Base-by-base conservation (phyloP, 2,888 invertebrate genomes). In the Tanaodytes sp. region DNA sequence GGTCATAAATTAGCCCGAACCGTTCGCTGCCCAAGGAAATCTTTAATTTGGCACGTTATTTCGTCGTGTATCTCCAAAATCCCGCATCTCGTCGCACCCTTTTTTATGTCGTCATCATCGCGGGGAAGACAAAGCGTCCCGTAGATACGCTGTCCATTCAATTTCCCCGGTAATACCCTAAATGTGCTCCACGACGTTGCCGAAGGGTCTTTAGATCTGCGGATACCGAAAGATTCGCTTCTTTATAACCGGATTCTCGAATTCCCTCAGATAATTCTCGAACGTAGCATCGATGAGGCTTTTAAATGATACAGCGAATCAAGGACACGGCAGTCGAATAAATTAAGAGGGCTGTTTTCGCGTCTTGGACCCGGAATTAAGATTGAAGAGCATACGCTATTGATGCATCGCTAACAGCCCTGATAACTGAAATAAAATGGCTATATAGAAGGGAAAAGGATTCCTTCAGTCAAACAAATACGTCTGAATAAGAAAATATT, bases 261-360 rank as follows among this genome's bases (percentile, higher is more conserved):
- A 71, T 71, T 66, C 66, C 58, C 63, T 27, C 54, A n/a, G 58
- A 63, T 63, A 63, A 48, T 62, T 63, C 65, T 58, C 58, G 58
- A 66, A 54, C 71, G 66, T 63, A 66, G 71, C 66, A 51, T 59
- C 70, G 70, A 49, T 61, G 67, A 64, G 57, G 67, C 71, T 64
- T 67, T 71, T 63, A 58, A 58, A 55, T 63, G 59, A 59, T 67
- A 57, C 48, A 51, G 55, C 49, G 48, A 55, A 42, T 40, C 58
- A 57, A 45, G 49, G 31, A n/a, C 18, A 36, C 39, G 46, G 61
- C 46, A 54, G 59, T 54, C 66, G 71, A 72, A 72, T 72, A 73
- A 75, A 73, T 71, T 66, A 75, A 71, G 59, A 52, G n/a, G n/a
- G n/a, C n/a, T n/a, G n/a, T n/a, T n/a, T n/a, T n/a, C n/a, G n/a